A percentile compares a stretch with the other conserved stretches of the same genome.
These are phyloP conservation scores for Ceyx erithaca DNA, from an alignment of 2,797 vertebrate species.

Conservation along the genomic window DNA sequence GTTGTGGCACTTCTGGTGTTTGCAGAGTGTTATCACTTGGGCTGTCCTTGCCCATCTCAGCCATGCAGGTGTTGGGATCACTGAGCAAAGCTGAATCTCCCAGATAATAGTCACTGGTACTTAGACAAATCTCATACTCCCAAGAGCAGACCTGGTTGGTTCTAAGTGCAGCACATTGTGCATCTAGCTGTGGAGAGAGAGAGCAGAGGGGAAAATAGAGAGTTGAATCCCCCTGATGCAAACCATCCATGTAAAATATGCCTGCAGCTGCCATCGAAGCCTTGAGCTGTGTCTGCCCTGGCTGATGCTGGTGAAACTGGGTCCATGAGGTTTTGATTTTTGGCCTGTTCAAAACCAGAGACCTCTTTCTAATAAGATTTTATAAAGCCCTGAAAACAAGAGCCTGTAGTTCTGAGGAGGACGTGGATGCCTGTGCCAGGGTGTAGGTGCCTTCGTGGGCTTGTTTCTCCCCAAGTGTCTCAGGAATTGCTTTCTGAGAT, in stretches of 20 bases:
- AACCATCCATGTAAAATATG: neutral
- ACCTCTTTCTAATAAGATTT: neutral
- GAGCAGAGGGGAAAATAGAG: neutral
- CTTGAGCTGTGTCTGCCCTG: neutral
- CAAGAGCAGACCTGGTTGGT: neutral
- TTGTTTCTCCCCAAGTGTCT: neutral
- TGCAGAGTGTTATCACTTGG: accelerated
- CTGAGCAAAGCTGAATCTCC: accelerated
- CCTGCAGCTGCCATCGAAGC: neutral
- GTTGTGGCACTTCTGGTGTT: neutral
- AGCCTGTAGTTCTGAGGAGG: accelerated
- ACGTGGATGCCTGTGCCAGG: accelerated
- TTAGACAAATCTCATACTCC: neutral
- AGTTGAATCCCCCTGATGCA: neutral
- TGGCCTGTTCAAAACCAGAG: neutral
- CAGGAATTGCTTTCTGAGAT: conserved; percentile 47
- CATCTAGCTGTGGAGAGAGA: neutral
- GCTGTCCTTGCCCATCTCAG: neutral
- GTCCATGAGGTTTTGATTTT: neutral
- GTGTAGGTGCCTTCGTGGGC: neutral
- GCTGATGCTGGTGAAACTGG: neutral
- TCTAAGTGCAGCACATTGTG: neutral
- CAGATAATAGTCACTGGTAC: neutral
- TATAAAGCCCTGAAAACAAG: neutral
- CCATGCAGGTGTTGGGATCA: accelerated